phyloP scores from a whole-genome alignment of 2,797 vertebrate species.

The Poecile montanus region DNA sequence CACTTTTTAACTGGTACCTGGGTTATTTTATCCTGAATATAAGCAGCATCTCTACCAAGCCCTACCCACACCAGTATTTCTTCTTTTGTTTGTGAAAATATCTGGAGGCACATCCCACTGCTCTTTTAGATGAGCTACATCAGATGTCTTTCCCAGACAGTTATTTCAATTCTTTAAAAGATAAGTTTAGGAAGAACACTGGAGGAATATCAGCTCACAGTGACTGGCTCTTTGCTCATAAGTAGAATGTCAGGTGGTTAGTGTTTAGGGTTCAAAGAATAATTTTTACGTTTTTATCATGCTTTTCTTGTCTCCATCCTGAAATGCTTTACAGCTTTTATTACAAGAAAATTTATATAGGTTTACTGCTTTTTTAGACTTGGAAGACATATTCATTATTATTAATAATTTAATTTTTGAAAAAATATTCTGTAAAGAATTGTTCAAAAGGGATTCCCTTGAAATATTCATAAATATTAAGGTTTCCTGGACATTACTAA shows the following conservation, averaged over 20 bases:
- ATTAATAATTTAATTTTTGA: background rate
- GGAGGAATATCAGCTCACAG: background rate
- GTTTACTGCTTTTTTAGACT: background rate
- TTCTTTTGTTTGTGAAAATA: background rate
- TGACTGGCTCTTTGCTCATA: background rate
- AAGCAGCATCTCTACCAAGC: background rate
- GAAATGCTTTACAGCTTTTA: background rate
- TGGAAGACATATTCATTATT: background rate
- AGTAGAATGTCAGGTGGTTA: background rate
- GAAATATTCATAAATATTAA: background rate
- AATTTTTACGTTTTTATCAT: background rate
- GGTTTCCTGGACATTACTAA: background rate
- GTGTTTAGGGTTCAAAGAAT: background rate
- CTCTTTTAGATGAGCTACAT: background rate
- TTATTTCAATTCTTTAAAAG: background rate
- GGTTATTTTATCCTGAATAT: background rate
- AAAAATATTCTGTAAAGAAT: background rate
- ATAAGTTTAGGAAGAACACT: background rate
- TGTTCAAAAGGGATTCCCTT: background rate
- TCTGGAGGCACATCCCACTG: background rate
- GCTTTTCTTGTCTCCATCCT: background rate
- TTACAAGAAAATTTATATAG: background rate
- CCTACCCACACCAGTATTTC: background rate
- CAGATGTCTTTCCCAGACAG: background rate
- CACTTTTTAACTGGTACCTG: background rate